These are phyloP conservation scores for Alfaro cultratus DNA, from an alignment of 2,797 vertebrate species.

Conservation along the genomic window DNA sequence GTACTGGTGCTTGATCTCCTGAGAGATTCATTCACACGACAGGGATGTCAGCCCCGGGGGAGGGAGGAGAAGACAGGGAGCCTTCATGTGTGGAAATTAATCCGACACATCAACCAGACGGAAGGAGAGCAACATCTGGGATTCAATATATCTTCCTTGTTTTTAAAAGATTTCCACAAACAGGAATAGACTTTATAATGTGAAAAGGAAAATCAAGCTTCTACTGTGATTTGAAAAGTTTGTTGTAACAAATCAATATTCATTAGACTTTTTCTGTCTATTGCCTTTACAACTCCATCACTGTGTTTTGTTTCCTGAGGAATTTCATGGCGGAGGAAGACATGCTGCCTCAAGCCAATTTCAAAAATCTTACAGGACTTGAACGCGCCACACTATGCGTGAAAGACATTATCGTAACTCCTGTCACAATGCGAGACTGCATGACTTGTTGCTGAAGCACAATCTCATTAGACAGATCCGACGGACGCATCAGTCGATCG, in stretches of 20 bases:
- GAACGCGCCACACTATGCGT: not conserved
- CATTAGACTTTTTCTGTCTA: not conserved
- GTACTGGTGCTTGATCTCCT: constrained; percentile 38
- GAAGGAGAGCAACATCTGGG: constrained; percentile 1
- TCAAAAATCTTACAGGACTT: not conserved
- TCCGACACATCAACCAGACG: constrained; percentile 8
- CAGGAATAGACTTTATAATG: not conserved
- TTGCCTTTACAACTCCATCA: not conserved
- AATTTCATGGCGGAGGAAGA: not conserved
- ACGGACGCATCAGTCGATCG: not conserved
- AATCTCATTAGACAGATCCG: not conserved
- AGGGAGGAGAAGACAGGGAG: constrained; percentile 28
- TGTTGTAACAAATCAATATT: not conserved
- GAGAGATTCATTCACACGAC: constrained; percentile 52
- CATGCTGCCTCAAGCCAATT: not conserved
- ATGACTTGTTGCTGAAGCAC: not conserved
- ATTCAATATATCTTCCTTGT: constrained; percentile 1
- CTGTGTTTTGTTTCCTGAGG: not conserved
- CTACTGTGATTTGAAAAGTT: not conserved
- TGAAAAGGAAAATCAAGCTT: not conserved
- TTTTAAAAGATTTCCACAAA: not conserved
- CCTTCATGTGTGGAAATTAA: constrained; percentile 35
- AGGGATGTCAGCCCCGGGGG: constrained; percentile 21
- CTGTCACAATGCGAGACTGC: not conserved
- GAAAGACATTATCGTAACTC: not conserved